Percentiles rank a stretch among this genome's conserved stretches.
These are phyloP conservation scores for Eurois occulta DNA, from an alignment of 2,888 invertebrate species.

Conservation along the genomic window DNA sequence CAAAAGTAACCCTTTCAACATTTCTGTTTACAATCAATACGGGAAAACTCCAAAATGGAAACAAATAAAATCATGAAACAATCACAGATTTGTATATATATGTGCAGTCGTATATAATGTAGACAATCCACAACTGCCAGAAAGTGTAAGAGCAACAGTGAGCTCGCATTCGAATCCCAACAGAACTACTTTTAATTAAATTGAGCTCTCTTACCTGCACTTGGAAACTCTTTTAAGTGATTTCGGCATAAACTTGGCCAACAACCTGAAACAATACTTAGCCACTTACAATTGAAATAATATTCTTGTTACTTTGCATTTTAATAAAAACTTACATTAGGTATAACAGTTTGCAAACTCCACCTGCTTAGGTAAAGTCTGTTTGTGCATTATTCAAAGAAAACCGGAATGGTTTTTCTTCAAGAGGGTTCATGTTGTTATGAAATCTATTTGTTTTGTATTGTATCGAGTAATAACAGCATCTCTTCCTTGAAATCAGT, in stretches of 20 bases:
- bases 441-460: conserved; percentile 15
- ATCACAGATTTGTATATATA: background rate
- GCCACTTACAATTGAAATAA: conserved; percentile 72
- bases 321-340: conserved; percentile 68
- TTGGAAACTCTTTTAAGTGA: conserved; percentile 81
- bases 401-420: conserved; percentile 50
- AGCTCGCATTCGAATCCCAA: conserved; percentile 70
- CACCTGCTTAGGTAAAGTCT: conserved; percentile 58
- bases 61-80: background rate
- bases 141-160: conserved; percentile 61
- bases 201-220: conserved; percentile 78
- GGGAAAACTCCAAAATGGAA: background rate
- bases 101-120: conserved; percentile 16
- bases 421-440: conserved; percentile 24
- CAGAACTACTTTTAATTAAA: conserved; percentile 82
- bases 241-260: conserved; percentile 80
- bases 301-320: conserved; percentile 70
- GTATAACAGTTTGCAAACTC: conserved; percentile 57
- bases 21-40: conserved; percentile 11
- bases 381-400: conserved; percentile 60
- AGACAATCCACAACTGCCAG: conserved; percentile 35
- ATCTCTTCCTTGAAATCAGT: background rate
- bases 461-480: conserved; percentile 5
- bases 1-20: conserved; percentile 10
- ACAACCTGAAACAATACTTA: conserved; percentile 80